Evolutionary conservation across 2,888 invertebrate genomes (phyloP), one percentile per base, ranked within the genome.

Genomic region (Fragum fragum): DNA sequence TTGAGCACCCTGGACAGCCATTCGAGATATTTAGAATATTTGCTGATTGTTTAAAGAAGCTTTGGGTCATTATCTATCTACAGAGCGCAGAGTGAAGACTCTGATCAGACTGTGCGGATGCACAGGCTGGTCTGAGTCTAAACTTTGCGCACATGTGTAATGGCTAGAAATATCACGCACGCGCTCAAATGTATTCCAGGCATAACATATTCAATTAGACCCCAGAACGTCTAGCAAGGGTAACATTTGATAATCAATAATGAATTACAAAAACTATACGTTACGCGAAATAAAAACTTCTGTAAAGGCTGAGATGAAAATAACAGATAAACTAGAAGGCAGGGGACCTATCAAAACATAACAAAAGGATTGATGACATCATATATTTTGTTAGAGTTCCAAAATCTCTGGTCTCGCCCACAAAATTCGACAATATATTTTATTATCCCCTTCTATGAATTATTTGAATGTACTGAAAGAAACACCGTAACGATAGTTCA

Each of bases 291-390:
- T 18, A 11, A 57, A 57, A 57, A 26, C 57, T 11, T 57, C 11
- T 21, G 23, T 7, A 36, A 57, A 2, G 21, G 26, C n/a, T 57
- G 23, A 57, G 57, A 57, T 57, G 26, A 11, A 14, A 26, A n/a
- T 57, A 26, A 11, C 6, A 57, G 57, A 57, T 57, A 57, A 23
- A 23, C 39, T 39, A 7, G 32, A 21, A 42, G 66, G 36, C 66
- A n/a, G 11, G 66, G 66, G 66, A 66, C 42, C 66, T 42, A 66
- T 66, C 32, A 66, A 66, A 61, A 61, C 42, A 66, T 66, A 42
- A 66, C 66, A 66, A 66, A 42, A 39, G 66, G 7, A 36, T 42
- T 42, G 42, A 42, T 66, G 47, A n/a, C 16, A 47, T 47, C 47
- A 47, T 47, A 47, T 47, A n/a, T 47, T 47, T n/a, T 47, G 47